Evolutionary conservation across 2,888 invertebrate species (phyloP).

Genomic region (Apotomis betuletana): DNA sequence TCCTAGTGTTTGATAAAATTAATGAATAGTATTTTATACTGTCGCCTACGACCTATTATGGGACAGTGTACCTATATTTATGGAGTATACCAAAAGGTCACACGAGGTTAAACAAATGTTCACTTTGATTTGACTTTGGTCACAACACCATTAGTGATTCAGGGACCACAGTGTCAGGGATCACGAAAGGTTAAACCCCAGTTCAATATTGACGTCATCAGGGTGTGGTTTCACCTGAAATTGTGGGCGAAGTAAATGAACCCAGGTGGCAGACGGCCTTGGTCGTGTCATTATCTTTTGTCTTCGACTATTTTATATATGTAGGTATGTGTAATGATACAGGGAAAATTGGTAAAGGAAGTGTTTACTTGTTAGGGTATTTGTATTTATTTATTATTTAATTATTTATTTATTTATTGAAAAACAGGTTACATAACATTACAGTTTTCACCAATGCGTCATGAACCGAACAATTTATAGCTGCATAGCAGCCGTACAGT

Average conservation of each 20-base stretch:
- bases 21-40: too few relatives aligned
- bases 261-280: conserved; percentile 5
- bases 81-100: too few relatives aligned
- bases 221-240: conserved; percentile 7
- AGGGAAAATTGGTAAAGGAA: neutral
- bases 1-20: too few relatives aligned
- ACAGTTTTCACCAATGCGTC: too few relatives aligned
- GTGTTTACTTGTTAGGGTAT: neutral
- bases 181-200: conserved; percentile 25
- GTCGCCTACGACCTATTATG: too few relatives aligned
- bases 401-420: too few relatives aligned
- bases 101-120: too few relatives aligned
- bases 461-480: too few relatives aligned
- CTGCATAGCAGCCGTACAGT: too few relatives aligned
- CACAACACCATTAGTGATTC: neutral
- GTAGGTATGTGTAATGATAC: neutral
- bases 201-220: conserved; percentile 10
- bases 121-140: neutral
- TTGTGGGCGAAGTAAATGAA: conserved; percentile 17
- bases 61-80: too few relatives aligned
- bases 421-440: too few relatives aligned
- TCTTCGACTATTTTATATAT: neutral
- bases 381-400: too few relatives aligned
- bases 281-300: conserved; percentile 10
- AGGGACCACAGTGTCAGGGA: neutral